A percentile compares a stretch with the other conserved stretches of the same genome.
Evolutionary conservation across 2,113 vertebrate genomes (phyloP).

Genomic region (Phalacrocorax carbo): DNA sequence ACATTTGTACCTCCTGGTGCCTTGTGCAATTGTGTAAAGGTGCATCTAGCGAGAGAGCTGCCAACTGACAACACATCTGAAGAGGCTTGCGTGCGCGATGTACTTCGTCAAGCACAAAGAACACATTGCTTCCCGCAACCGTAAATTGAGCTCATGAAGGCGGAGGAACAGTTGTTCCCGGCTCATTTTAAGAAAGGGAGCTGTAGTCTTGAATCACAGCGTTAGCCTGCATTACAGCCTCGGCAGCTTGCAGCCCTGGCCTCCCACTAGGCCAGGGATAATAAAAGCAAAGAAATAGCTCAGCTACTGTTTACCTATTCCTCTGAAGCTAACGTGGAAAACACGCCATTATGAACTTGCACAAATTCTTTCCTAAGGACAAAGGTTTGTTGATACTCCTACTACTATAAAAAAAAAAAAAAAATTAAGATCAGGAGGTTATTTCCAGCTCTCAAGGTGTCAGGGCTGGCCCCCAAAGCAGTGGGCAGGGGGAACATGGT

Average conservation of each 20-base stretch:
- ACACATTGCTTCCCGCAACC: background rate
- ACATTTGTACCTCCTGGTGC: slow-evolving; percentile 54
- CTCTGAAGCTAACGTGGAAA: background rate
- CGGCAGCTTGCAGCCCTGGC: slow-evolving; percentile 18
- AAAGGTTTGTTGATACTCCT: background rate
- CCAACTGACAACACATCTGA: slow-evolving; percentile 44
- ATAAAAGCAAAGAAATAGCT: slow-evolving; percentile 32
- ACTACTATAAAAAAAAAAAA: background rate
- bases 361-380: background rate
- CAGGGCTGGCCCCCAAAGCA: background rate
- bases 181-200: background rate
- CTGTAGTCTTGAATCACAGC: background rate
- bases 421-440: background rate
- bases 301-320: slow-evolving; percentile 30
- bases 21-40: slow-evolving; percentile 59
- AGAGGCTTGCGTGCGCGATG: background rate
- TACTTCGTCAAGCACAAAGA: slow-evolving; percentile 18
- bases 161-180: background rate
- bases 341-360: background rate
- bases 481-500: background rate
- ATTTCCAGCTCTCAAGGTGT: background rate
- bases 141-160: slow-evolving; percentile 30
- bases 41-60: slow-evolving; percentile 45
- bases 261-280: slow-evolving; percentile 13
- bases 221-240: background rate